phyloP scores from a whole-genome alignment of 2,888 invertebrate species.

The Drosophila nigritarsus region DNA sequence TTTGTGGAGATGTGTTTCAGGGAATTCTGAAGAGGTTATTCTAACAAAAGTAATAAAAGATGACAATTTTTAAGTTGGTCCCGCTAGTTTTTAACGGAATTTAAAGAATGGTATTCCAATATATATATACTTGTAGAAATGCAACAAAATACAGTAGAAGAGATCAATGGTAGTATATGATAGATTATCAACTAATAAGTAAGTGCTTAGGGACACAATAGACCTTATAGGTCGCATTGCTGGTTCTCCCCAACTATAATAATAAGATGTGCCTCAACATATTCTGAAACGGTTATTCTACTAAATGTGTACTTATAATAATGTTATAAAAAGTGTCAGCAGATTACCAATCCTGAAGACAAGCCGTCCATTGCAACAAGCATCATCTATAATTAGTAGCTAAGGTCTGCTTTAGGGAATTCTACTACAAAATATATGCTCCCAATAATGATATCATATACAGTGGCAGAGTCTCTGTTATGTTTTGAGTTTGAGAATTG shows the following conservation, averaged over 20 bases:
- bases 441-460: background rate
- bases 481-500: slow-evolving; percentile 17
- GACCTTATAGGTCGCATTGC: too few relatives aligned
- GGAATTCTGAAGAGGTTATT: background rate
- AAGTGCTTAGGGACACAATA: too few relatives aligned
- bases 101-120: background rate
- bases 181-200: background rate
- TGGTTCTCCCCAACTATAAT: too few relatives aligned
- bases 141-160: background rate
- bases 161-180: background rate
- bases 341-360: background rate
- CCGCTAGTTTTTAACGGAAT: background rate
- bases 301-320: background rate
- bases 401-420: background rate
- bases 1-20: background rate
- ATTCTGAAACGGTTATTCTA: background rate
- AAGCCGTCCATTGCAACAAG: background rate
- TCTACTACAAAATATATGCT: background rate
- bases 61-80: background rate
- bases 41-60: background rate
- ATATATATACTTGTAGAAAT: background rate
- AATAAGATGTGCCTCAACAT: background rate
- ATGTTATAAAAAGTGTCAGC: background rate
- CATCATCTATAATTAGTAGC: background rate
- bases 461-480: background rate